These are phyloP conservation scores for Hippocampus guttulatus DNA, from an alignment of 2,113 vertebrate species.

Conservation along the genomic window DNA sequence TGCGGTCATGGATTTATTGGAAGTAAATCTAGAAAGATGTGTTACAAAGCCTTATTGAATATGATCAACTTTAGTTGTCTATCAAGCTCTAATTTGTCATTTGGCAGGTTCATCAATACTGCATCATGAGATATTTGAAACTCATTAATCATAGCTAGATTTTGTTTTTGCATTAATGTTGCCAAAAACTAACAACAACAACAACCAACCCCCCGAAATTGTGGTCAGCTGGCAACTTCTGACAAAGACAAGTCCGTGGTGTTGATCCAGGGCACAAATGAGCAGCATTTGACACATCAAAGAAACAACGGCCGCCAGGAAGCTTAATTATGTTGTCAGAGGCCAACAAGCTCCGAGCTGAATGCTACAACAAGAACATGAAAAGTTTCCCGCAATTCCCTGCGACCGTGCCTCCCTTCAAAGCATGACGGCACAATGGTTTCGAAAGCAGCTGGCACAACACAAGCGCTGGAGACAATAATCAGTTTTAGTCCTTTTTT, in stretches of 20 bases:
- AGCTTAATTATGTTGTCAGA: neutral
- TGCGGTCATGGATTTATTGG: too few species aligned
- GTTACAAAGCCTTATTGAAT: too few species aligned
- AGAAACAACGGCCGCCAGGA: constrained; percentile 9
- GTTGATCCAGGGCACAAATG: constrained; percentile 12
- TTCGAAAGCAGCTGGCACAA: constrained; percentile 2
- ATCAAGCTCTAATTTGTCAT: too few species aligned
- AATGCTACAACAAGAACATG: constrained; percentile 13
- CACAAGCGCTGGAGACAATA: constrained; percentile 2
- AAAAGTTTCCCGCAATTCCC: constrained; percentile 4
- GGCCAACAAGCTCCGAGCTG: neutral
- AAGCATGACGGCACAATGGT: constrained; percentile 12
- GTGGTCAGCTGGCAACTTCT: neutral
- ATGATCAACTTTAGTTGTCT: too few species aligned
- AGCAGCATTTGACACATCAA: constrained; percentile 25
- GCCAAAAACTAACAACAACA: neutral
- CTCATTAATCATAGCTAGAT: too few species aligned
- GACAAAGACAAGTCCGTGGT: neutral
- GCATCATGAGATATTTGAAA: too few species aligned
- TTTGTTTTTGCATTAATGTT: neutral
- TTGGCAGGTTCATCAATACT: too few species aligned
- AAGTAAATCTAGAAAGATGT: too few species aligned
- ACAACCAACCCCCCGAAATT: too few species aligned
- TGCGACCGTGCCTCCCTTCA: constrained; percentile 6
- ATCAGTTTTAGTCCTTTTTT: constrained; percentile 2